A percentile compares a stretch with the other conserved stretches of the same genome.
Evolutionary conservation across 2,113 vertebrate species (phyloP).

Genomic region (Amia ocellicauda): DNA sequence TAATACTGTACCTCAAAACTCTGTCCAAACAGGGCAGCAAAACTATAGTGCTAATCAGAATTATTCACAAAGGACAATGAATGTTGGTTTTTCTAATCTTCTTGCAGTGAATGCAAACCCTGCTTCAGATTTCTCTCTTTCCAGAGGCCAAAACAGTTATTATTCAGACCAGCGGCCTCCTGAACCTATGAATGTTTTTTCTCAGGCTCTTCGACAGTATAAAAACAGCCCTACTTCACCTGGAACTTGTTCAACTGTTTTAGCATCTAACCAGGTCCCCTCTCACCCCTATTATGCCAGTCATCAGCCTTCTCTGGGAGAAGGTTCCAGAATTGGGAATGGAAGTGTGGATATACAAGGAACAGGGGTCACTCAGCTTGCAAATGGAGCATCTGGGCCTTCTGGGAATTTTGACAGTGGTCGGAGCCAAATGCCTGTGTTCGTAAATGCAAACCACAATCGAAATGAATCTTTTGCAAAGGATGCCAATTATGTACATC

Average conservation of each 20-base stretch:
- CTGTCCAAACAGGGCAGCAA: not conserved
- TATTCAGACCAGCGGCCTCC: not conserved
- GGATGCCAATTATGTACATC: too few species aligned
- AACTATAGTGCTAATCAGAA: not conserved
- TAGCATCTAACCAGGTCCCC: not conserved
- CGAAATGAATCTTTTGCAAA: too few species aligned
- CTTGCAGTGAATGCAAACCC: not conserved
- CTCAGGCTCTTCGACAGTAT: not conserved
- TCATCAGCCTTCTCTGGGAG: too few species aligned
- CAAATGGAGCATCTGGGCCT: too few species aligned
- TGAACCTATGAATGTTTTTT: not conserved
- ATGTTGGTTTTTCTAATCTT: not conserved
- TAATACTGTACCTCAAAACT: not conserved
- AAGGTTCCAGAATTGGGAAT: too few species aligned
- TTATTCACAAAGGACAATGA: not conserved
- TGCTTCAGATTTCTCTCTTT: not conserved
- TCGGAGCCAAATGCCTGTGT: too few species aligned
- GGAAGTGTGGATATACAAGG: too few species aligned
- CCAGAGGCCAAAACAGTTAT: not conserved
- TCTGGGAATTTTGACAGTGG: too few species aligned
- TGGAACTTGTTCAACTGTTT: not conserved
- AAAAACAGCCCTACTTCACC: not conserved
- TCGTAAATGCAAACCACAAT: too few species aligned
- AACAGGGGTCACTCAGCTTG: too few species aligned
- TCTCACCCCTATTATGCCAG: not conserved